These are phyloP conservation scores for Colletes latitarsis DNA, from an alignment of 1,140 invertebrate species.

Conservation along the genomic window DNA sequence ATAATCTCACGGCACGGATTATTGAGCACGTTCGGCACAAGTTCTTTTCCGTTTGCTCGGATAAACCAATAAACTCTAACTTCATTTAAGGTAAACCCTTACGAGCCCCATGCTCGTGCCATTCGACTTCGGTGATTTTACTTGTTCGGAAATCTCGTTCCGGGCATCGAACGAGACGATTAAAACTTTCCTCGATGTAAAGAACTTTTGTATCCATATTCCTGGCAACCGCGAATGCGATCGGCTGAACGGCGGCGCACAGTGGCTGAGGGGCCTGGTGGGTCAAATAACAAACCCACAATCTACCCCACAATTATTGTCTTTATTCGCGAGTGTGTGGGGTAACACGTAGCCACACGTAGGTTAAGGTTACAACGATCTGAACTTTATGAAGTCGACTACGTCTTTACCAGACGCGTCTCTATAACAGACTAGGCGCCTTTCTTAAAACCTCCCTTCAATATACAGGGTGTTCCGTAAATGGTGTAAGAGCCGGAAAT, in stretches of 20 bases:
- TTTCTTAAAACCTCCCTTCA: too few species aligned
- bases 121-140: conserved; percentile 53
- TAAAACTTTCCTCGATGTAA: conserved; percentile 33
- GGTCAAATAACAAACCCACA: too few species aligned
- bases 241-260: not conserved
- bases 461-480: too few species aligned
- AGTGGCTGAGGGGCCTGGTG: too few species aligned
- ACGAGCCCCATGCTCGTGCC: conserved; percentile 51
- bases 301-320: too few species aligned
- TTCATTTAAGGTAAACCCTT: conserved; percentile 63
- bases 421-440: too few species aligned
- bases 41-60: conserved; percentile 63
- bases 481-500: too few species aligned
- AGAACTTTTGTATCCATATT: conserved; percentile 46
- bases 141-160: conserved; percentile 41
- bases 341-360: too few species aligned
- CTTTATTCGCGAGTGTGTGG: too few species aligned
- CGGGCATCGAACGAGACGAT: conserved; percentile 26
- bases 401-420: too few species aligned
- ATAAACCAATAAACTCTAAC: conserved; percentile 69
- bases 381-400: too few species aligned
- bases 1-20: conserved; percentile 67
- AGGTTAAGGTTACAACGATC: too few species aligned
- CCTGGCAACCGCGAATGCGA: conserved; percentile 6
- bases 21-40: conserved; percentile 66